Evolutionary conservation across 1,140 invertebrate species (phyloP).

Genomic region (Calliopsis andreniformis): DNA sequence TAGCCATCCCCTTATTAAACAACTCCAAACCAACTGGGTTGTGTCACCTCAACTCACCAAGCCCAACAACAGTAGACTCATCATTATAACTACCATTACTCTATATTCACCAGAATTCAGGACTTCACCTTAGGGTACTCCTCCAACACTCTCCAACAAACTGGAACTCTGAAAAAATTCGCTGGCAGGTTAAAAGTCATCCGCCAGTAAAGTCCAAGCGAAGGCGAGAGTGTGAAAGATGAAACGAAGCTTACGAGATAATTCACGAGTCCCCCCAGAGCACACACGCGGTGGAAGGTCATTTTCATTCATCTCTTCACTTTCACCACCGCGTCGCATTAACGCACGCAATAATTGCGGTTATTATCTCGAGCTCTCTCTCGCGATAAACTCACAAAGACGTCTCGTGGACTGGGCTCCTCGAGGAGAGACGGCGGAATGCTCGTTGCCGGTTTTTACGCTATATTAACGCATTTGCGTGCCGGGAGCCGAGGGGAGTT

Average conservation of each 20-base stretch:
- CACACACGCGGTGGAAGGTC: background rate
- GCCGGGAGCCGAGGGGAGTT: background rate
- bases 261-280: background rate
- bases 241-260: no score
- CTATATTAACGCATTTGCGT: constrained; percentile 37
- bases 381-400: constrained; percentile 33
- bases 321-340: constrained; percentile 4
- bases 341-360: constrained; percentile 37
- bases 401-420: background rate
- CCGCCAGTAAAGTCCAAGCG: no score
- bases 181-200: no score
- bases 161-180: no score
- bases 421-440: background rate
- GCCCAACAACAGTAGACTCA: no score
- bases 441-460: constrained; percentile 19
- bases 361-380: constrained; percentile 21
- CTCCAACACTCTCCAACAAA: no score
- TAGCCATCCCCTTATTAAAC: no score
- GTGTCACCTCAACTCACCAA: no score
- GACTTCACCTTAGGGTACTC: no score
- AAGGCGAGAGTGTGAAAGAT: background rate
- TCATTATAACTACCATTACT: no score
- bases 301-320: constrained; percentile 24
- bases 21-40: no score
- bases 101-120: no score